Base-by-base conservation (phyloP, 30 jellyfish, hydroid and myxozoan genomes). In the Pelagia noctiluca region DNA sequence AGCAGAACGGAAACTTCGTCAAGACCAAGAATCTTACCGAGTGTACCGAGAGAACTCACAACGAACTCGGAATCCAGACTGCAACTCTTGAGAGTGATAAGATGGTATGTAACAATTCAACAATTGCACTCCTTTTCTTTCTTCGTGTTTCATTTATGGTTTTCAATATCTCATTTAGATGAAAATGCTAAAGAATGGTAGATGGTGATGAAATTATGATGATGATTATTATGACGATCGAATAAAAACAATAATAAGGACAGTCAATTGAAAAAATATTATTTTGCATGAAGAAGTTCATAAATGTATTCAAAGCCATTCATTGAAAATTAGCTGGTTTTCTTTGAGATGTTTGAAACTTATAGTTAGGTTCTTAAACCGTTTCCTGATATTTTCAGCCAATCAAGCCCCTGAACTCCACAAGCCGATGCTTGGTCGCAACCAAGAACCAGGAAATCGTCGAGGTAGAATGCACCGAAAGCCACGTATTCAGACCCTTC, bases 401-500 rank as follows among this genome's bases (percentile, higher is more conserved):
- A 11, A 24, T 86, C 72, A 75, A 75, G 35, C 97, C 97, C 30
- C 63, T 95, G 85, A 90, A 84, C 69, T 95, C 99, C 23, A 89
- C 93, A 78, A 95, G 99, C 97, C 67, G 70, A 74, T 95, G 99
- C 82, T 72, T 23, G 50, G 79, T 83, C 95, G 49, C 11, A 21
- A 37, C 82, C 10, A 73, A 83, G 71, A 54, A 48, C 8, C 97
- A 84, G 11, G 36, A 30, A 42, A 95, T 95, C 73, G 75, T 46
- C 1, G 78, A 80, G n/a, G 99, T 84, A 12, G 79, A 53, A 61
- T 95, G 99, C 89, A 34, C 66, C 33, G 99, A 95, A 74, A 77
- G 85, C 50, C 99, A 95, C 95, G 57, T 89, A n/a, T 95, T 95
- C 93, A 88, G 96, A 82, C 99, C 99, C 50, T 95, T 95, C 93